Base-by-base conservation (phyloP, 2,888 invertebrate genomes). In the Stictocephala bisonia region DNA sequence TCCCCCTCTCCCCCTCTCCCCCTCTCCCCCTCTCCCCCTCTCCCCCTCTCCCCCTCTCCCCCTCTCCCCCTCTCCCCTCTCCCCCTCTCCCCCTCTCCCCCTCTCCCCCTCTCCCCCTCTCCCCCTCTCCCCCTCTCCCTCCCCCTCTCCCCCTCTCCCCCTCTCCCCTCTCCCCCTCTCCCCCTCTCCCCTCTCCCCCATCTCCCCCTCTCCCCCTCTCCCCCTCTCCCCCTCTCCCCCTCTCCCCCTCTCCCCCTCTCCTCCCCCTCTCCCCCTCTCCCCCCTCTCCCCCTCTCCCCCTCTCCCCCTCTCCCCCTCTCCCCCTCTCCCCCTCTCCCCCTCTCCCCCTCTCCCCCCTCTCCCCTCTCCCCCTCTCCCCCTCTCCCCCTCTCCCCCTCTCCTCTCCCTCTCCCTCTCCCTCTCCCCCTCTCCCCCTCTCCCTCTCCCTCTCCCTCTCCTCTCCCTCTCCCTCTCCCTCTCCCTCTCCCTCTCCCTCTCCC, bases 401-500 rank as follows among this genome's bases (percentile, higher is more conserved):
- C 44, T 44, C 44, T 44, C 44, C 18, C 44, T 44, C 11, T 44
- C 44, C 18, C 44, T 44, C 44, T 44, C 44, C 18, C 44, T 44
- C 44, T 44, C 44, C 24, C 50, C 24, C 50, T 48, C 50, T 48
- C 50, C 24, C 50, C 24, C 44, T 44, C 44, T 11, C 44, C 18
- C 44, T 44, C 44, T 44, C 44, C 18, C 44, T 44, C 44, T 44
- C 44, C 11, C 44, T 9, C 44, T 44, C 44, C 44, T 44, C 44
- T 44, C 44, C 18, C 44, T 44, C 44, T 44, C 44, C 18, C 44
- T 44, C 44, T 4, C 44, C 18, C 44, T 44, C 44, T 44, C 11
- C 11, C 44, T 44, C 50, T 48, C 50, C 24, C 50, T 48, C 50
- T 48, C 44, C 18, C 44, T 11, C 44, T 44, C 44, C 44, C 44